Evolutionary conservation across 2,113 vertebrate species (phyloP), one percentile per base, ranked within the genome.

Genomic region (Axis porcinus): DNA sequence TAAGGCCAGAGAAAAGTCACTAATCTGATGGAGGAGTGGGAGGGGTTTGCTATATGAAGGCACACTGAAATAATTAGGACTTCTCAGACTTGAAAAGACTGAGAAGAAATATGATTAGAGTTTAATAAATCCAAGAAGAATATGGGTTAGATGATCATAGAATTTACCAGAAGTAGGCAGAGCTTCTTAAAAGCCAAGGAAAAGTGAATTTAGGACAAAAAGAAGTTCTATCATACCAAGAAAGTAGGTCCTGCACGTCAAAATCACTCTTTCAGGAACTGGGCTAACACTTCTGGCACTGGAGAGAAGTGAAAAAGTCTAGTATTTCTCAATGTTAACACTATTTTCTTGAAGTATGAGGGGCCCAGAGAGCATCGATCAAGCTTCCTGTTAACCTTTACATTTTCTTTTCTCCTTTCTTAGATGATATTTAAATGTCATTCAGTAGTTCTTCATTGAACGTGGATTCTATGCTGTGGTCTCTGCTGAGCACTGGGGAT

Each of bases 41-140:
- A 81, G 54, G 78, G 28, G 45, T 36, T 70, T 54, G 43, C 40
- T 82, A 21, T 88, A 84, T 82, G 74, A 92, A 87, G 57, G 36
- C 95, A 95, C 52, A 86, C 83, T 93, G 79, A 86, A 96, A 89
- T 89, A 84, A 93, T 93, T 79, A 95, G 84, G 86, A 90, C 52
- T 96, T 83, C 33, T 90, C 9, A 43, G 92, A 36, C 67, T 94
- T 86, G 82, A 96, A 86, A 95, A 88, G 76, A 85, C 27, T 16
- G 54, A 91, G 86, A 91, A 47, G 62, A 97, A 92, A 86, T 85
- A 40, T 23, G 86, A 86, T 86, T 88, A 84, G 50, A 97, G 54
- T 84, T 83, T 95, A 95, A 95, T 95, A 94, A 95, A 58, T 50
- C 67, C 12, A 2, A 16, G 62, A 96, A 95, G 83, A 97, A 81